These are phyloP conservation scores for Tipula unca DNA, from an alignment of 2,888 invertebrate species.

Conservation along the genomic window DNA sequence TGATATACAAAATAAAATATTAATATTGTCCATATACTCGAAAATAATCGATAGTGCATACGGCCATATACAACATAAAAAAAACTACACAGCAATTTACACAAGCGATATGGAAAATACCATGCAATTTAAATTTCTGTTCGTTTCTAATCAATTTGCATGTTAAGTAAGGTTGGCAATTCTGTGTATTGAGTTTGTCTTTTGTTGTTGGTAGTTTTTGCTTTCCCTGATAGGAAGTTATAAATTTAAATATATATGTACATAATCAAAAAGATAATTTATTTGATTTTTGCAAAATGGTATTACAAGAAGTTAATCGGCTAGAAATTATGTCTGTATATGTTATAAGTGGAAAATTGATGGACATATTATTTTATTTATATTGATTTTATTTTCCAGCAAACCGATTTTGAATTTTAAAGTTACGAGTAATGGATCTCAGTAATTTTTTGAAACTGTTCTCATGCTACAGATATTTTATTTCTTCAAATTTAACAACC, in stretches of 20 bases:
- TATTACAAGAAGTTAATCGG: background rate
- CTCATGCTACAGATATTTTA: too few species aligned
- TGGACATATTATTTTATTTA: too few species aligned
- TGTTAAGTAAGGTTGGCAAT: background rate
- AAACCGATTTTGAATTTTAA: too few species aligned
- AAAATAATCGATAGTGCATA: background rate
- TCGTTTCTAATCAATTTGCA: background rate
- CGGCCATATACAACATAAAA: background rate
- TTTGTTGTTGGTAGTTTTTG: background rate
- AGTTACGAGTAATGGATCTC: too few species aligned
- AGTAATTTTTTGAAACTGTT: too few species aligned
- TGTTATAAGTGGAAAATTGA: too few species aligned
- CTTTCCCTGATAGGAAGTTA: background rate
- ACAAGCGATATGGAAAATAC: background rate
- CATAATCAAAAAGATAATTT: background rate
- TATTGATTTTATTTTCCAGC: too few species aligned
- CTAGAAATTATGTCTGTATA: too few species aligned
- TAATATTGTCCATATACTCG: background rate
- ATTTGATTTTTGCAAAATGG: background rate
- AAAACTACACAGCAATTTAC: background rate
- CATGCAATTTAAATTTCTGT: background rate
- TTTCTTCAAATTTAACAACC: too few species aligned
- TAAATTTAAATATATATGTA: background rate
- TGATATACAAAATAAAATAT: background rate
- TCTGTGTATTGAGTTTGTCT: background rate